These are phyloP conservation scores for Drosophila chauvacae DNA, from an alignment of 1,140 invertebrate species.

Conservation along the genomic window DNA sequence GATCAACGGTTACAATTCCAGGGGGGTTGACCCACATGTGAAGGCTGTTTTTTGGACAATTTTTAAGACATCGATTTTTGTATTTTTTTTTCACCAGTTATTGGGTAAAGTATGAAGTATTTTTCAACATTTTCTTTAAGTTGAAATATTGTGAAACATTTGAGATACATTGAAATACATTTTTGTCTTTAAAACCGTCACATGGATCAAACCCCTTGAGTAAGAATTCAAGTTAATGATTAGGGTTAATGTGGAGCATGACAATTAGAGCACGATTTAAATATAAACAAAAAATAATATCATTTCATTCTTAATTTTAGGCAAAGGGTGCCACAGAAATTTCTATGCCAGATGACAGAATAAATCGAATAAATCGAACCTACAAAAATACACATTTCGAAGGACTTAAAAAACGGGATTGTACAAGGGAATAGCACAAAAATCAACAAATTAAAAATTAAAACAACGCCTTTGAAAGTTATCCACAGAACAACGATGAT, in stretches of 20 bases:
- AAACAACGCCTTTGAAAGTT: too few species aligned
- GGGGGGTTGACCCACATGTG: too few species aligned
- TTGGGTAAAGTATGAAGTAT: too few species aligned
- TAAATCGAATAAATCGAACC: not conserved
- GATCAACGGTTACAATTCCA: not conserved
- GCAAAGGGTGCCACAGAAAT: conserved; percentile 17
- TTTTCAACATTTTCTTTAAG: too few species aligned
- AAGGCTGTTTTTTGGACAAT: too few species aligned
- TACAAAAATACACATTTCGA: not conserved
- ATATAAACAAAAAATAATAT: not conserved
- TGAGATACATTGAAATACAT: too few species aligned
- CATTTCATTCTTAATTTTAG: not conserved
- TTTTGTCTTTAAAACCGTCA: too few species aligned
- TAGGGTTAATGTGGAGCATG: conserved; percentile 12
- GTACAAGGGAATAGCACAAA: not conserved
- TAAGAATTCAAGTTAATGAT: not conserved
- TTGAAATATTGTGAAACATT: too few species aligned
- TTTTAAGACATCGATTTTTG: too few species aligned
- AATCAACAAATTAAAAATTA: not conserved
- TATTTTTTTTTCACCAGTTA: too few species aligned
- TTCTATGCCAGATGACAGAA: not conserved
- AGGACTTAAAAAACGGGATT: not conserved
- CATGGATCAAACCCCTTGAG: too few species aligned
- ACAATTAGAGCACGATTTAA: conserved; percentile 12
- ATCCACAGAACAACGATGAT: not conserved